phyloP scores from a whole-genome alignment of 2,113 vertebrate species.

The Chaetodon auriga region DNA sequence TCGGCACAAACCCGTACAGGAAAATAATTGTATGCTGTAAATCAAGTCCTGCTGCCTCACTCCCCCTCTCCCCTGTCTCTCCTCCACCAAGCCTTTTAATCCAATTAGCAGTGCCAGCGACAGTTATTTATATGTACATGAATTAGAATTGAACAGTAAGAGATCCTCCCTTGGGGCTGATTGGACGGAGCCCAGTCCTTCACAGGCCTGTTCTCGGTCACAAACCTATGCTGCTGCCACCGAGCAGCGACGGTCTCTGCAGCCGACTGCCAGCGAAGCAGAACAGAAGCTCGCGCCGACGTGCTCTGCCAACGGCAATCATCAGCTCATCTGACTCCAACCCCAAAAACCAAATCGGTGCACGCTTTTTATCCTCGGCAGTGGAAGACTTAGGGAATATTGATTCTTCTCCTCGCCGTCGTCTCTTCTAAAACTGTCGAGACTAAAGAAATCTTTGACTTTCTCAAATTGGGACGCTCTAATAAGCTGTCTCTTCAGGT shows the following conservation, averaged over 20 bases:
- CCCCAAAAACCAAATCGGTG: slow-evolving; percentile 1
- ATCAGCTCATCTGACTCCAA: slow-evolving; percentile 11
- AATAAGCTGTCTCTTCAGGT: slow-evolving; percentile 39
- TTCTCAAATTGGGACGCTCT: slow-evolving; percentile 10
- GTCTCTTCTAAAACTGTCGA: slow-evolving; percentile 12
- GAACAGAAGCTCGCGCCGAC: neutral
- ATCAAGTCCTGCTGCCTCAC: slow-evolving; percentile 42
- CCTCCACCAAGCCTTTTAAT: slow-evolving; percentile 69
- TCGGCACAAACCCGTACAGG: neutral
- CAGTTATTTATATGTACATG: slow-evolving; percentile 81
- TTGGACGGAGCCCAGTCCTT: slow-evolving; percentile 71
- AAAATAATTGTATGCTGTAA: slow-evolving; percentile 10
- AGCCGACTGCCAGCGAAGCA: slow-evolving; percentile 4
- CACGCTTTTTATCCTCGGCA: slow-evolving; percentile 1
- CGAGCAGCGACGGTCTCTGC: slow-evolving; percentile 8
- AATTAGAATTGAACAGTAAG: slow-evolving; percentile 76
- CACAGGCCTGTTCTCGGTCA: slow-evolving; percentile 46
- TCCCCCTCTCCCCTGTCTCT: slow-evolving; percentile 20
- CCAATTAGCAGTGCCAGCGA: slow-evolving; percentile 73
- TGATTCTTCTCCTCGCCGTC: slow-evolving; percentile 16
- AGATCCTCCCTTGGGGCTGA: slow-evolving; percentile 63
- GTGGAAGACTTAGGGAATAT: neutral
- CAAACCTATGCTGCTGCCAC: slow-evolving; percentile 19
- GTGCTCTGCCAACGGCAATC: neutral
- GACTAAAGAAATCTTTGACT: slow-evolving; percentile 22